These are phyloP conservation scores for Patiria pectinifera DNA, from an alignment of 53 echinoderm and acorn worm genomes.

Conservation along the genomic window DNA sequence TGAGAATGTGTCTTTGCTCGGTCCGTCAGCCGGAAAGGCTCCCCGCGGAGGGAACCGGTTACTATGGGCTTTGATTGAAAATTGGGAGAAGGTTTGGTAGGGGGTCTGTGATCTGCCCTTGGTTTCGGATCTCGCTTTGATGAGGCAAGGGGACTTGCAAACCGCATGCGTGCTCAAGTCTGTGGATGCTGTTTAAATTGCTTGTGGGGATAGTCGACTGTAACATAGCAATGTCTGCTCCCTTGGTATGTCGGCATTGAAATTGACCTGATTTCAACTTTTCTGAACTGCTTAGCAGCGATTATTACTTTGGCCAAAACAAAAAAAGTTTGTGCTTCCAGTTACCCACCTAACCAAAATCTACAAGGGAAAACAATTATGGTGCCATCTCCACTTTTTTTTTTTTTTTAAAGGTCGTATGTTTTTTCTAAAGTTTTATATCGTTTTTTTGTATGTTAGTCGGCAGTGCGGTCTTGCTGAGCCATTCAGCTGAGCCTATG, in stretches of 20 bases:
- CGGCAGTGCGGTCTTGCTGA: too few relatives aligned
- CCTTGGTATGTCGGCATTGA: neutral
- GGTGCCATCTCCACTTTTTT: neutral
- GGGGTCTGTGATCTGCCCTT: neutral
- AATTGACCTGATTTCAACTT: neutral
- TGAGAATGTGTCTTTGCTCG: neutral
- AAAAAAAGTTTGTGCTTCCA: too few relatives aligned
- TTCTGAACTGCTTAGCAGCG: neutral
- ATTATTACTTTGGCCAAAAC: too few relatives aligned
- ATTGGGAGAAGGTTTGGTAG: neutral
- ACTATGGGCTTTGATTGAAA: neutral
- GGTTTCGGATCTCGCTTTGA: neutral
- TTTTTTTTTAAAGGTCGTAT: too few relatives aligned
- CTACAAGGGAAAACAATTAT: neutral
- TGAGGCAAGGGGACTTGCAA: neutral
- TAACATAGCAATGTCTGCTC: neutral
- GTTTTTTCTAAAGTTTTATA: too few relatives aligned
- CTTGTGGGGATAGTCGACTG: neutral
- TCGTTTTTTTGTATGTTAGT: too few relatives aligned
- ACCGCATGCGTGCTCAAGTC: neutral
- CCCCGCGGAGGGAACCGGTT: slow-evolving; percentile 2
- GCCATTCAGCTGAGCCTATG: too few relatives aligned
- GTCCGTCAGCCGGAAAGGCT: neutral
- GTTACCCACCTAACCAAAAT: neutral
- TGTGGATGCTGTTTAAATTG: neutral